Evolutionary conservation across 2,797 vertebrate species (phyloP).

Genomic region (Peromyscus aztecus): DNA sequence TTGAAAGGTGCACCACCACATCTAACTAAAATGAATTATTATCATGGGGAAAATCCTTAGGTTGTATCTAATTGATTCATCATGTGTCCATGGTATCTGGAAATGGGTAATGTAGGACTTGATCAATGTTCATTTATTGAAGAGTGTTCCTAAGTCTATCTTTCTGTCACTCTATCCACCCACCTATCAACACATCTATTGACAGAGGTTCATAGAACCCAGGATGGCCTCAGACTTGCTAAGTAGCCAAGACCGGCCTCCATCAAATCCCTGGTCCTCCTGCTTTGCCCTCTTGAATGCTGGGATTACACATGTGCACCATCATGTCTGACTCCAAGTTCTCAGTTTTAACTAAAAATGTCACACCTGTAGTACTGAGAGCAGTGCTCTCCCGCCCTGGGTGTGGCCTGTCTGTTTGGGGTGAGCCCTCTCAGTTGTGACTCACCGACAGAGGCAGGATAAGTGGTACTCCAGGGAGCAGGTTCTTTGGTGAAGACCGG

Average conservation of each 20-base stretch:
- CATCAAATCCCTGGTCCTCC: neutral
- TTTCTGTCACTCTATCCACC: neutral
- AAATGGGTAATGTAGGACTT: neutral
- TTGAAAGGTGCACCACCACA: neutral
- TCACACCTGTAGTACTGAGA: neutral
- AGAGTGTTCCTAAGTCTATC: neutral
- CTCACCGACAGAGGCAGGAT: constrained; percentile 91
- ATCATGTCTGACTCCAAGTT: neutral
- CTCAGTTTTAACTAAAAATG: constrained; percentile 11
- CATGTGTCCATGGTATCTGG: neutral
- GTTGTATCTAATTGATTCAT: neutral
- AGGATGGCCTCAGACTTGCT: neutral
- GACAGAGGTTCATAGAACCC: neutral
- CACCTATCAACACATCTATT: neutral
- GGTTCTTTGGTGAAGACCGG: constrained; percentile 61
- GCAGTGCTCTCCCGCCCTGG: neutral
- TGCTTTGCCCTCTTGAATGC: neutral
- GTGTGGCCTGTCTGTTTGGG: neutral
- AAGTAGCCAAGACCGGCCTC: neutral
- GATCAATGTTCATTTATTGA: neutral
- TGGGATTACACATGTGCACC: neutral
- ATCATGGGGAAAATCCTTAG: neutral
- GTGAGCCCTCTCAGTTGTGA: neutral
- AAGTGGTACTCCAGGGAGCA: constrained; percentile 88
- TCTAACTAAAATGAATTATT: neutral